phyloP scores from a whole-genome alignment of 2,797 vertebrate genomes.

The Bradypodion pumilum region DNA sequence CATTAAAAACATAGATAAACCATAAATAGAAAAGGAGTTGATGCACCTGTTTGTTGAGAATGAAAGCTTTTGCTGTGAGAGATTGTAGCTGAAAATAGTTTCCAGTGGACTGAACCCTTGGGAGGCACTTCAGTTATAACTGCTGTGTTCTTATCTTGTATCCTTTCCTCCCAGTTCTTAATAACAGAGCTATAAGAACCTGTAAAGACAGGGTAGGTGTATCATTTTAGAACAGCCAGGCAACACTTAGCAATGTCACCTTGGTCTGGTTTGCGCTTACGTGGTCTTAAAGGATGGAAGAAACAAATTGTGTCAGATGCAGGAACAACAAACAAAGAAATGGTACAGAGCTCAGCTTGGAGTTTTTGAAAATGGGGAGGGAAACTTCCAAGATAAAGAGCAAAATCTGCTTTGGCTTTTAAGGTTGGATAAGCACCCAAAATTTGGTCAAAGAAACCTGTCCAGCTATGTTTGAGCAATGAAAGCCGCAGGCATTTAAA shows the following conservation, averaged over 20 bases:
- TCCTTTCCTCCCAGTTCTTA: conserved; percentile 64
- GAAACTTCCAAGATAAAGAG: neutral
- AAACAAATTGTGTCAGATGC: conserved; percentile 29
- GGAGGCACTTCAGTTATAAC: conserved; percentile 51
- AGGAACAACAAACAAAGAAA: conserved; percentile 13
- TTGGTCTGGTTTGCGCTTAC: conserved; percentile 48
- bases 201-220: conserved; percentile 37
- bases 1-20: conserved; percentile 27
- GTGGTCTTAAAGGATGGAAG: conserved; percentile 38
- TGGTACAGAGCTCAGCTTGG: neutral
- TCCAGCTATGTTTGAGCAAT: neutral
- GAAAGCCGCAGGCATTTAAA: neutral
- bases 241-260: conserved; percentile 64
- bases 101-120: conserved; percentile 46
- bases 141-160: conserved; percentile 59
- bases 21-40: conserved; percentile 33
- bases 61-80: conserved; percentile 54
- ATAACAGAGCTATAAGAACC: conserved; percentile 64
- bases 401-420: neutral
- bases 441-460: neutral
- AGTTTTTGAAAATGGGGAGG: neutral
- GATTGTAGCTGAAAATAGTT: conserved; percentile 9
- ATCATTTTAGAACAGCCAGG: conserved; percentile 42
- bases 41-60: conserved; percentile 47
- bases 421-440: neutral